Evolutionary conservation across 2,888 invertebrate species (phyloP), one percentile per base, ranked within the genome.

Genomic region (Bombyx huttoni): DNA sequence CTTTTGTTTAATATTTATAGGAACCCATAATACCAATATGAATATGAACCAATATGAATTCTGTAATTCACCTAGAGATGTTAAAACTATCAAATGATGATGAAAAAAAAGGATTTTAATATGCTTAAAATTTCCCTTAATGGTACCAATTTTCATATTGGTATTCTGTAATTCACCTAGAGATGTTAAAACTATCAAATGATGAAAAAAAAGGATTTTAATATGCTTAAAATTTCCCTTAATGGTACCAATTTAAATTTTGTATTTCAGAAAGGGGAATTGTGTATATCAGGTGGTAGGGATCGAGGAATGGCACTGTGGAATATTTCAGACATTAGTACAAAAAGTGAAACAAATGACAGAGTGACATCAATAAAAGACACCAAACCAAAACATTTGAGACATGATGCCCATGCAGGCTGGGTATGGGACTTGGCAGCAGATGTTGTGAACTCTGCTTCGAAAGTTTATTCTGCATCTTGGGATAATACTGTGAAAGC

Each of bases 371-470:
- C 73, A 24, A 60, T 73, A 34, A 67, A 69, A 34, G 70, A 75
- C 46, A 63, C 74, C 9, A 77, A 75, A 53, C 82, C 86, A 12
- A 73, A 67, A 49, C 69, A 76, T 53, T 73, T 83, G 46, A 73
- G 70, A 47, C 70, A 75, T 51, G 81, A 85, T 63, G 91, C 91
- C 1, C 92, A 92, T 59, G 73, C 83, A 0, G 92, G 92, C 47
- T 92, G 92, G 92, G 90, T 92, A 9, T 92, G 92, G 91, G 90
- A 89, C 59, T 69, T 91, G 34, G 86, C 90, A 6, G 75, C 89
- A 14, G 82, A 87, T 55, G 68, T 73, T 52, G 61, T 75, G 45
- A 69, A 78, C 13, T 70, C 78, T 56, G 78, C 89, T 14, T 67
- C 85, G 7, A 80, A 77, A 50, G 64, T 91, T 47, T 91, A 89